These are phyloP conservation scores for Caenorhabditis virilis DNA, from an alignment of 2,888 invertebrate species.

Conservation along the genomic window DNA sequence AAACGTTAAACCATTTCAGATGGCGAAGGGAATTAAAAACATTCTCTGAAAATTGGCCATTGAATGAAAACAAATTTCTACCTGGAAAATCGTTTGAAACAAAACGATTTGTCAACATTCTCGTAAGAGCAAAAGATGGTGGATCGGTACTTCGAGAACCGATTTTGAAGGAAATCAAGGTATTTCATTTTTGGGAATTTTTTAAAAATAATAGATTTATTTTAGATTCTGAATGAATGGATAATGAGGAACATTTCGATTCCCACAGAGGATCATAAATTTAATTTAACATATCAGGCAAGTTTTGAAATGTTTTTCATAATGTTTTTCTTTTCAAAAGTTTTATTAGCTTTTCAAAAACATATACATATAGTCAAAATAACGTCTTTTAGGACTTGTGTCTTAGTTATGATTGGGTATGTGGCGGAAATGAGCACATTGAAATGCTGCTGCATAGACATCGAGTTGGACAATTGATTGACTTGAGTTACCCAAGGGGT, in stretches of 20 bases:
- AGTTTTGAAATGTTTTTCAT: constrained; percentile 7
- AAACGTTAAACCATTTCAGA: constrained; percentile 38
- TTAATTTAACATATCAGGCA: constrained; percentile 66
- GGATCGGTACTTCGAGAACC: constrained; percentile 59
- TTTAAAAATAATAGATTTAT: background rate
- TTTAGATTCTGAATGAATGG: constrained; percentile 59
- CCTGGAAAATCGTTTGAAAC: constrained; percentile 67
- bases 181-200: background rate
- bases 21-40: constrained; percentile 62
- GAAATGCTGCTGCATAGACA: constrained; percentile 59
- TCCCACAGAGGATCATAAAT: constrained; percentile 58
- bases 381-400: constrained; percentile 47
- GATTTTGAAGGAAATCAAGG: constrained; percentile 57
- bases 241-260: constrained; percentile 62
- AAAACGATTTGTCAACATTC: constrained; percentile 64
- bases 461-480: constrained; percentile 61
- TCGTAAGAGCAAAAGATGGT: constrained; percentile 61
- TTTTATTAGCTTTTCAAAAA: too few species aligned
- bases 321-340: constrained; percentile 2
- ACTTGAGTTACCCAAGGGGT: constrained; percentile 62
- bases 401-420: constrained; percentile 57
- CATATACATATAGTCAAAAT: too few species aligned
- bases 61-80: constrained; percentile 66
- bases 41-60: constrained; percentile 65
- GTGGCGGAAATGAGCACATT: constrained; percentile 66